Percentiles rank a stretch among this genome's conserved stretches.
These are phyloP conservation scores for Solenodon paradoxus DNA, from an alignment of 2,113 vertebrate species.

Conservation along the genomic window DNA sequence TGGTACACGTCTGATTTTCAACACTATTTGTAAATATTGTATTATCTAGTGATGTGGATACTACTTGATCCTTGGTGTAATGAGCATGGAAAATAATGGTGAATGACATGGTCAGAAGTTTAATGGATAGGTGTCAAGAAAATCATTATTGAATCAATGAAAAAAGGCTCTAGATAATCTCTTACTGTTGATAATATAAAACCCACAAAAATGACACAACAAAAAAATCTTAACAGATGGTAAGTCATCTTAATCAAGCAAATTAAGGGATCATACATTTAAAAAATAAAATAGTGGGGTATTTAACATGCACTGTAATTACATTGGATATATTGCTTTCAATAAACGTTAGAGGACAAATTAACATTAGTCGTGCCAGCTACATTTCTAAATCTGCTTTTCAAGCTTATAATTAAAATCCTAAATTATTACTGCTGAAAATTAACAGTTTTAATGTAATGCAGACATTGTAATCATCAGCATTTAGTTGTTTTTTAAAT, in stretches of 20 bases:
- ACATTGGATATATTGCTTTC: conserved; percentile 85
- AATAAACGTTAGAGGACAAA: conserved; percentile 86
- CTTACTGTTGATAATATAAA: conserved; percentile 64
- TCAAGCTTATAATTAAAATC: conserved; percentile 82
- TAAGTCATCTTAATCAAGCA: conserved; percentile 83
- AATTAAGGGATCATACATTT: conserved; percentile 82
- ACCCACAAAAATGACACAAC: conserved; percentile 43
- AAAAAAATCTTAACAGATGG: conserved; percentile 86
- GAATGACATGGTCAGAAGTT: conserved; percentile 52
- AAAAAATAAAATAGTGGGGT: conserved; percentile 79
- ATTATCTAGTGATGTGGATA: conserved; percentile 15
- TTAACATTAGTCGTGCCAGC: conserved; percentile 81
- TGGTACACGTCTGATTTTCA: neutral
- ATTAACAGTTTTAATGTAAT: conserved; percentile 79
- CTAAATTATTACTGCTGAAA: conserved; percentile 80
- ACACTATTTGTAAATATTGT: conserved; percentile 8
- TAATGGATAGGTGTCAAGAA: conserved; percentile 47
- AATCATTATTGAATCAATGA: conserved; percentile 56
- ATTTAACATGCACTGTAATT: conserved; percentile 86
- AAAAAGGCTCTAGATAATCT: conserved; percentile 73
- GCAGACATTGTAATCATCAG: conserved; percentile 65
- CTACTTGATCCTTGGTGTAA: conserved; percentile 35
- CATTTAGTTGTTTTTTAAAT: conserved; percentile 62
- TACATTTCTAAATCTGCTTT: conserved; percentile 81
- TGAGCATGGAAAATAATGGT: conserved; percentile 53